Percentiles rank a stretch among this genome's conserved stretches.
phyloP scores from a whole-genome alignment of 1,140 invertebrate species.

The Catajapyx aquilonaris region DNA sequence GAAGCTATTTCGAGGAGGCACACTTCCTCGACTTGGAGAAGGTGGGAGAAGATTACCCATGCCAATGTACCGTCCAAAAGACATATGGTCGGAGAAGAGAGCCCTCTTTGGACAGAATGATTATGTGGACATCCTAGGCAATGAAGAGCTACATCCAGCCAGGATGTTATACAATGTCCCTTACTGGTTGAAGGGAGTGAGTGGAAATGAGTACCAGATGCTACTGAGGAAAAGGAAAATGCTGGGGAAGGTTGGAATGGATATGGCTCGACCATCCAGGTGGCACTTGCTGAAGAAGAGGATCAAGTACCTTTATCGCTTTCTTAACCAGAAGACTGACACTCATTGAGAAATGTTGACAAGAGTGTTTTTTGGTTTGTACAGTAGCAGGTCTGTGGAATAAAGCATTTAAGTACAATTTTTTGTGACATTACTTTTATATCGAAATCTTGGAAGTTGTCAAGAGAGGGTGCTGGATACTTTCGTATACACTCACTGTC shows the following conservation, averaged over 20 bases:
- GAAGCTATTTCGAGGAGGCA: conserved; percentile 35
- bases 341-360: no score
- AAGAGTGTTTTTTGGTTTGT: no score
- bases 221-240: conserved; percentile 52
- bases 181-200: conserved; percentile 61
- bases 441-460: no score
- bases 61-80: conserved; percentile 43
- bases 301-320: conserved; percentile 47
- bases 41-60: conserved; percentile 29
- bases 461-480: no score
- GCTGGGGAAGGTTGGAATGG: conserved; percentile 29
- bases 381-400: no score
- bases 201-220: conserved; percentile 67
- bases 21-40: conserved; percentile 34
- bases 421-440: no score
- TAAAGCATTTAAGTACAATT: no score
- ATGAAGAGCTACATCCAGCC: conserved; percentile 55
- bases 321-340: conserved; percentile 56
- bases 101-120: conserved; percentile 89
- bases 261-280: conserved; percentile 41
- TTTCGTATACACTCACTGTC: no score
- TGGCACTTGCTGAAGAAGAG: conserved; percentile 51
- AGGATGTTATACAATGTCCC: conserved; percentile 66
- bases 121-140: conserved; percentile 85
- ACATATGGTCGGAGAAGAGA: conserved; percentile 48